Evolutionary conservation across 1,140 invertebrate genomes (phyloP).

Genomic region (Diachasma alloeum): DNA sequence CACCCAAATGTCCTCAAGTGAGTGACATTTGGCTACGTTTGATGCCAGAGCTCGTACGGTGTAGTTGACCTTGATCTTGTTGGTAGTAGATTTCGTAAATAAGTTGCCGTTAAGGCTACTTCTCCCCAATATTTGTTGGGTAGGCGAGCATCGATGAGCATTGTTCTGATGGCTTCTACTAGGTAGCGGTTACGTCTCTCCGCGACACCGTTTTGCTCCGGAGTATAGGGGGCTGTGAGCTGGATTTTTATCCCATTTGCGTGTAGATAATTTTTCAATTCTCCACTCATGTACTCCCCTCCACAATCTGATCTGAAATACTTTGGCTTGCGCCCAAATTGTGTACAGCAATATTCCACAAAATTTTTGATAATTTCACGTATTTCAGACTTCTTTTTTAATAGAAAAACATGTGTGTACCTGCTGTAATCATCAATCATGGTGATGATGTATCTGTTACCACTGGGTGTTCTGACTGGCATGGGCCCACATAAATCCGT

Average conservation of each 20-base stretch:
- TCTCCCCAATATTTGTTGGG: conserved; percentile 53
- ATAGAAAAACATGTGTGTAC: conserved; percentile 24
- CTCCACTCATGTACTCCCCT: neutral
- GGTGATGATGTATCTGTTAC: conserved; percentile 23
- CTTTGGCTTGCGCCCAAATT: neutral
- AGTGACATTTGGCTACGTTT: conserved; percentile 38
- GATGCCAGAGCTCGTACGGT: conserved; percentile 39
- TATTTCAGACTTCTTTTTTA: conserved; percentile 33
- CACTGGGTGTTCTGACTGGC: conserved; percentile 2
- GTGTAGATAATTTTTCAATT: neutral
- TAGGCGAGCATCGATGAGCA: conserved; percentile 46
- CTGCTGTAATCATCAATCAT: conserved; percentile 27
- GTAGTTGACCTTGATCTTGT: conserved; percentile 17
- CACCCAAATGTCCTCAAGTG: conserved; percentile 47
- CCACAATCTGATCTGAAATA: neutral
- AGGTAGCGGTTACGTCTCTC: conserved; percentile 35
- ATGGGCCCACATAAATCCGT: conserved; percentile 33
- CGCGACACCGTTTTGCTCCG: conserved; percentile 7
- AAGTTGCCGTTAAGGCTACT: conserved; percentile 50
- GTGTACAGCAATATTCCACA: neutral
- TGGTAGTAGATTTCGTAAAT: conserved; percentile 47
- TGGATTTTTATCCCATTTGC: neutral
- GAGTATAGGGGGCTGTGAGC: neutral
- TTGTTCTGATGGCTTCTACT: conserved; percentile 44
- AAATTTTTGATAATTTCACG: conserved; percentile 32